Conservation (phyloP, 2,113 vertebrate species). For the Tupaia chinensis region DNA sequence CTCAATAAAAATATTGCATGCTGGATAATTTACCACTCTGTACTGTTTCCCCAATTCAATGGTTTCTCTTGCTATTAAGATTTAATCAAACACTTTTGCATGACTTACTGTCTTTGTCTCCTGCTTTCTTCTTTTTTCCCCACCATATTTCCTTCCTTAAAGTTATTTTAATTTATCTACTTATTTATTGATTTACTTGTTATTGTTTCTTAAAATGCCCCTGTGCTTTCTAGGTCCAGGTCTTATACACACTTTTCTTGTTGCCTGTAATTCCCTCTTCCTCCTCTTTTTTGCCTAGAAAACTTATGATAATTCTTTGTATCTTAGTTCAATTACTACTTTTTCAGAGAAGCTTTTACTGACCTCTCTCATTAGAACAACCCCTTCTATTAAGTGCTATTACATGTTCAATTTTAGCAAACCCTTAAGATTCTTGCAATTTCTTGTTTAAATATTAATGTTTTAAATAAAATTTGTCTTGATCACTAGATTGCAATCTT, state of each 20-base stretch:
- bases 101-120: not conserved
- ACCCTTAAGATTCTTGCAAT: not conserved
- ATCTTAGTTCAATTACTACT: slow-evolving; percentile 19
- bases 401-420: not conserved
- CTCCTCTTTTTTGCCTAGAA: not conserved
- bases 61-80: not conserved
- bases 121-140: not conserved
- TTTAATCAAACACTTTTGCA: not conserved
- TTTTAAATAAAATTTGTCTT: not conserved
- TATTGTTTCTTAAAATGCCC: not conserved
- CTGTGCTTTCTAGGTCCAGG: not conserved
- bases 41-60: not conserved
- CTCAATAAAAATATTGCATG: not conserved
- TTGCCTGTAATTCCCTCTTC: not conserved
- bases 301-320: not conserved
- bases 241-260: not conserved
- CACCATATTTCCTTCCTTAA: not conserved
- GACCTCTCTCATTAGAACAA: not conserved
- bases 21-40: not conserved
- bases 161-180: not conserved
- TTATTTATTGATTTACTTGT: not conserved
- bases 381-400: not conserved
- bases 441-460: not conserved
- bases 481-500: not conserved
- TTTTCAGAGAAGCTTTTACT: not conserved